phyloP scores from a whole-genome alignment of 1,140 invertebrate species.

The Pseudomyrmex cubaensis region DNA sequence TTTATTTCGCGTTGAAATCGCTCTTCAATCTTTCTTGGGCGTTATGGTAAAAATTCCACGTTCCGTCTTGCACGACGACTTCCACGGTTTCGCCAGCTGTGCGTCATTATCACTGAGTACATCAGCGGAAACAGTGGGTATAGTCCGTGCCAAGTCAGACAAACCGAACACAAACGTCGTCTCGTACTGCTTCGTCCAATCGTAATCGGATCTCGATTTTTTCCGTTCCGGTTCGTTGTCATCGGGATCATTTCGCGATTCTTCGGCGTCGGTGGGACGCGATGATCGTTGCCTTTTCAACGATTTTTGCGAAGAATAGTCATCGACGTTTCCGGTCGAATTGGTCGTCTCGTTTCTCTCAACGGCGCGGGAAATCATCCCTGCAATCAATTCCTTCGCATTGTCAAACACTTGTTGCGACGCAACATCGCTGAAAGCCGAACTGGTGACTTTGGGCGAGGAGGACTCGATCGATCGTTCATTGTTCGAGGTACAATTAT shows the following conservation, averaged over 20 bases:
- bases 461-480: constrained; percentile 20
- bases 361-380: neutral
- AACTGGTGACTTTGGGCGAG: neutral
- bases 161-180: constrained; percentile 56
- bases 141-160: neutral
- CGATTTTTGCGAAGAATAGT: neutral
- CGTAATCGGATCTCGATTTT: neutral
- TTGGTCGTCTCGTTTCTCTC: neutral
- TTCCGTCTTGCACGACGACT: neutral
- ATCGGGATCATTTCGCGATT: neutral
- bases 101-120: neutral
- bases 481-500: neutral
- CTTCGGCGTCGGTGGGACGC: neutral
- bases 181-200: constrained; percentile 59
- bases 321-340: neutral
- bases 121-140: constrained; percentile 21
- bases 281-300: constrained; percentile 1
- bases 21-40: neutral
- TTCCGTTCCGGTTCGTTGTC: neutral
- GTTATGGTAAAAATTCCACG: constrained; percentile 11
- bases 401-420: constrained; percentile 34
- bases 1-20: too few species aligned
- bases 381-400: neutral
- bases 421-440: neutral
- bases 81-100: neutral